Evolutionary conservation across 2,888 invertebrate species (phyloP).

Genomic region (Salticus scenicus): DNA sequence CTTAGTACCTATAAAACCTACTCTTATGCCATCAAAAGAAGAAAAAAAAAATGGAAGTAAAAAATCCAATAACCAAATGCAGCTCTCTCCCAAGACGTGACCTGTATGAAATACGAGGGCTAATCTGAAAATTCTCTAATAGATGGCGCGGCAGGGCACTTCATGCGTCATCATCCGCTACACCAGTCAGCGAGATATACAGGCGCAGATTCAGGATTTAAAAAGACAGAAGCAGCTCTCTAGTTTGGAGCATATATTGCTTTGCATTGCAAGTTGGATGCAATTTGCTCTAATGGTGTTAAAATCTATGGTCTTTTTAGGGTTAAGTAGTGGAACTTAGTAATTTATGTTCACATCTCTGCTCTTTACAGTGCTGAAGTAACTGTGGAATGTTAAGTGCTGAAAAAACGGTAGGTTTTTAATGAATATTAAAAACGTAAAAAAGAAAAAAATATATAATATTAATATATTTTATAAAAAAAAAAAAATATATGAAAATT

Average conservation of each 20-base stretch:
- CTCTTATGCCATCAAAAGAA: background rate
- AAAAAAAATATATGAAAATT: too few relatives aligned
- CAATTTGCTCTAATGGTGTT: background rate
- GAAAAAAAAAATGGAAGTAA: background rate
- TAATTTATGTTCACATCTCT: too few relatives aligned
- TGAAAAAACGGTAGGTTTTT: too few relatives aligned
- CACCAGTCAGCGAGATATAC: background rate
- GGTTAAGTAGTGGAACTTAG: too few relatives aligned
- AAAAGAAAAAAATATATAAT: too few relatives aligned
- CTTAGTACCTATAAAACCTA: background rate
- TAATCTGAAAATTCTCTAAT: background rate
- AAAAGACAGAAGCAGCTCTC: background rate
- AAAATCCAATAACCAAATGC: constrained; percentile 3
- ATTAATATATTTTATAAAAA: too few relatives aligned
- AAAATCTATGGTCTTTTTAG: background rate
- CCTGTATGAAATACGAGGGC: background rate
- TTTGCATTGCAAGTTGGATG: background rate
- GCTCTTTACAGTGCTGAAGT: too few relatives aligned
- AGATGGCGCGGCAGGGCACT: background rate
- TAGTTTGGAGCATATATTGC: background rate
- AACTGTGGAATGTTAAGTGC: too few relatives aligned
- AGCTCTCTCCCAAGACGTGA: background rate
- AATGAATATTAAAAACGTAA: too few relatives aligned
- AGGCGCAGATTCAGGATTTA: background rate
- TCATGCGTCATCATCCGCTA: background rate